These are phyloP conservation scores for Papilio dardanus DNA, from an alignment of 1,140 invertebrate species.

Conservation along the genomic window DNA sequence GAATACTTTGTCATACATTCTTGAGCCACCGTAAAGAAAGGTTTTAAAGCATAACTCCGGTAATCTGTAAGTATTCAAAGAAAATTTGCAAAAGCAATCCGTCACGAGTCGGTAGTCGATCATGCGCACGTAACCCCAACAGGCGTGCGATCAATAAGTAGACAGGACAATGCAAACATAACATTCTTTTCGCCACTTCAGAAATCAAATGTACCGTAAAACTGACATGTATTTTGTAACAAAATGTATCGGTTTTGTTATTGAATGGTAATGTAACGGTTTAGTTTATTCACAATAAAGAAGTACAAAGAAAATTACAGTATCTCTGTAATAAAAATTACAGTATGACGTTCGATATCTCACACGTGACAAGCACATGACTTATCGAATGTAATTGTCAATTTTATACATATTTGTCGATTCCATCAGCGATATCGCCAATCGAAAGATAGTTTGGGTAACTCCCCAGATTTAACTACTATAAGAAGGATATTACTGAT, in stretches of 20 bases:
- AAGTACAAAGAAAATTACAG: neutral
- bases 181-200: conserved; percentile 42
- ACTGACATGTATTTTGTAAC: conserved; percentile 40
- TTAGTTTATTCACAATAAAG: conserved; percentile 1
- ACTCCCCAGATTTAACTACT: too few species aligned
- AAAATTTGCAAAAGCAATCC: conserved; percentile 47
- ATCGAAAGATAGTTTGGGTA: too few species aligned
- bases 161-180: conserved; percentile 43
- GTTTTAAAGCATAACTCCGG: conserved; percentile 17
- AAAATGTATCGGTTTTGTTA: conserved; percentile 34
- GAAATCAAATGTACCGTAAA: conserved; percentile 39
- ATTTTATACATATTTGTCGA: too few species aligned
- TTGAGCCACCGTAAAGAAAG: conserved; percentile 15
- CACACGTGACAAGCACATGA: too few species aligned
- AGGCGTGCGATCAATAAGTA: conserved; percentile 34
- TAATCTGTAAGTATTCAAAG: conserved; percentile 36
- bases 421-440: too few species aligned
- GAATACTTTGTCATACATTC: neutral
- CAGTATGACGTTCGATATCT: too few species aligned
- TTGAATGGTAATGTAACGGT: conserved; percentile 13
- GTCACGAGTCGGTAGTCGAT: conserved; percentile 46
- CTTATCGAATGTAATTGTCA: too few species aligned
- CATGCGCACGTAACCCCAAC: conserved; percentile 47
- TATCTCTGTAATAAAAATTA: too few species aligned
- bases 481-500: too few species aligned